Evolutionary conservation across 35 echinoderm and acorn worm genomes (phyloP).

Genomic region (Ophioderma brevispina): DNA sequence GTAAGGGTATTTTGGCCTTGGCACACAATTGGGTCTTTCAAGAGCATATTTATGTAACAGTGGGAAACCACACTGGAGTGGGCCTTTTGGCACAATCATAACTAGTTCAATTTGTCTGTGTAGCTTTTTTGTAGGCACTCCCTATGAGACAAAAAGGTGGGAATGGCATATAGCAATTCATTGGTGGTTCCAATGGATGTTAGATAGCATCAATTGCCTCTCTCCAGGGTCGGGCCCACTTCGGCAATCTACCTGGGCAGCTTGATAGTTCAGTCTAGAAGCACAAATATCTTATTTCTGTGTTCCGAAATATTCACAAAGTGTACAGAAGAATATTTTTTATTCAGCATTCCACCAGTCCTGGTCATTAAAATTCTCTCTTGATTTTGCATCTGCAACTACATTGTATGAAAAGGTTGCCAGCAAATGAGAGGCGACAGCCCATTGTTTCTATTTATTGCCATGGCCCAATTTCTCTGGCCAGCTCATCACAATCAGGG

Average conservation of each 20-base stretch:
- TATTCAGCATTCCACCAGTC: neutral
- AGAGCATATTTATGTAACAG: no score
- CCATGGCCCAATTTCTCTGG: slow-evolving; percentile 53
- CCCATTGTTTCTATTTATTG: slow-evolving; percentile 12
- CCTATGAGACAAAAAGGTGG: no score
- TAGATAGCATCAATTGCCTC: no score
- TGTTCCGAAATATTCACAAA: slow-evolving; percentile 20
- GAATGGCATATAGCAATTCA: no score
- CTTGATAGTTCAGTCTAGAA: slow-evolving; percentile 13
- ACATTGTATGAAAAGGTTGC: slow-evolving; percentile 30
- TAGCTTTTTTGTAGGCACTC: slow-evolving; percentile 18
- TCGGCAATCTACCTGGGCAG: neutral
- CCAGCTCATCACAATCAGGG: slow-evolving; percentile 33
- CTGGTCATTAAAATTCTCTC: slow-evolving; percentile 21
- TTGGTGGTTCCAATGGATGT: no score
- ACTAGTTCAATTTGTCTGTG: no score
- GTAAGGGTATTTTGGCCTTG: no score
- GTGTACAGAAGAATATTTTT: neutral
- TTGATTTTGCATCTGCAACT: slow-evolving; percentile 44
- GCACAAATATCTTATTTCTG: slow-evolving; percentile 48
- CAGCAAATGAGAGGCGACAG: slow-evolving; percentile 38
- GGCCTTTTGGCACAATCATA: no score
- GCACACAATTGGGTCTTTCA: no score
- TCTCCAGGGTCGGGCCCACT: slow-evolving; percentile 1
- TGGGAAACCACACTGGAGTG: no score